phyloP scores from a whole-genome alignment of 2,888 invertebrate species.

The Drosophila differens region DNA sequence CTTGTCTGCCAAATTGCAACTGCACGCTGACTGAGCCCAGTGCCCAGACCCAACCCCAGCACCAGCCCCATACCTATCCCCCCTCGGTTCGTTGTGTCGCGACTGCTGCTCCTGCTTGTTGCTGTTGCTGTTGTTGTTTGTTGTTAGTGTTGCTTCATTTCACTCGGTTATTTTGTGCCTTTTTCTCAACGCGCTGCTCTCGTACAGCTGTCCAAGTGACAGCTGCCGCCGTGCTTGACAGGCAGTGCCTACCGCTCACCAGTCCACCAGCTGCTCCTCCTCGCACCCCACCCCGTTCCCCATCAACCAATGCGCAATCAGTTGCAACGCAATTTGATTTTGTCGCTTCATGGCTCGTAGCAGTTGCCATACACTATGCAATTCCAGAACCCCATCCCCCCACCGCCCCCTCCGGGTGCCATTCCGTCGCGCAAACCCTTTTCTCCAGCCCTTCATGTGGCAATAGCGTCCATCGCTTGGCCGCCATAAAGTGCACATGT shows the following conservation, averaged over 20 bases:
- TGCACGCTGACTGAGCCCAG: slow-evolving; percentile 57
- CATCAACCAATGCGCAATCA: slow-evolving; percentile 74
- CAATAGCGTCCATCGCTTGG: slow-evolving; percentile 60
- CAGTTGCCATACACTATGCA: slow-evolving; percentile 46
- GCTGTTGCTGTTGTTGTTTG: slow-evolving; percentile 57
- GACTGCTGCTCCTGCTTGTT: slow-evolving; percentile 9
- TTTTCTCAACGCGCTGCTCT: slow-evolving; percentile 58
- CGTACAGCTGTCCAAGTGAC: slow-evolving; percentile 82
- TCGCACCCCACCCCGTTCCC: not conserved
- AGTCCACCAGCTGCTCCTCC: not conserved
- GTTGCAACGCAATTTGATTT: slow-evolving; percentile 82
- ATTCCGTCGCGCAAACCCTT: not conserved
- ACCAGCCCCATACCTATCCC: not conserved
- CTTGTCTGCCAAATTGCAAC: slow-evolving; percentile 63
- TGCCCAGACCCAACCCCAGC: not conserved
- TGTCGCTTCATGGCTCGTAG: slow-evolving; percentile 77
- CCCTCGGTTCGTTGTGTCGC: not conserved
- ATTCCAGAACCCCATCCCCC: slow-evolving; percentile 3
- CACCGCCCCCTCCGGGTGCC: not conserved
- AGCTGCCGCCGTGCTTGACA: slow-evolving; percentile 79
- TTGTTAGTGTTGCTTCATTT: slow-evolving; percentile 76
- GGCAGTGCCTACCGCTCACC: slow-evolving; percentile 23
- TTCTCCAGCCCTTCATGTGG: slow-evolving; percentile 25
- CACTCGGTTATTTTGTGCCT: slow-evolving; percentile 59
- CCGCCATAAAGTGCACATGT: slow-evolving; percentile 84